Base-by-base conservation (phyloP, 2,113 vertebrate species). In the Ictidomys tridecemlineatus region DNA sequence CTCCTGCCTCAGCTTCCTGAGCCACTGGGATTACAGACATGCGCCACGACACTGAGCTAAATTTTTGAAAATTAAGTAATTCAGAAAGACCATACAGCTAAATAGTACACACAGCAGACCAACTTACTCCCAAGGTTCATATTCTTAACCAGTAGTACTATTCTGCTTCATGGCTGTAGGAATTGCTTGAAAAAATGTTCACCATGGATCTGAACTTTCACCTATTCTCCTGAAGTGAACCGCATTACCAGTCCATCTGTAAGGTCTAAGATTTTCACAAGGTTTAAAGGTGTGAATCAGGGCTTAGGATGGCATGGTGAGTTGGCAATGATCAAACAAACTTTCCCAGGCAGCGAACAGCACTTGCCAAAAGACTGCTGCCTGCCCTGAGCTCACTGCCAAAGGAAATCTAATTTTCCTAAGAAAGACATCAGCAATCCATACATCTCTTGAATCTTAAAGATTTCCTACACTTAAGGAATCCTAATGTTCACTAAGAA, bases 161-260 rank as follows among this genome's bases (percentile, higher is more conserved):
- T 18, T 56, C 6, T 61, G n/a, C 42, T n/a, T 93, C 42, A 48
- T 9, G 56, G 17, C 37, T 88, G 58, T 58, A 69, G 13, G 42
- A 94, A 56, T 80, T 85, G 77, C 70, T 22, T 77, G 39, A 96
- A 85, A 39, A 77, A 85, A 69, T 53, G 28, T 87, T 78, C 65
- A 61, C 48, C 34, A 32, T 7, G 32, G 65, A 63, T 13, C 77
- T 58, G 70, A 48, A 74, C 85, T 84, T 90, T 92, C 2, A 84
- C 13, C 39, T 22, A 70, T 7, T 16, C 73, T 86, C 17, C 51
- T 39, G 37, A 87, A 79, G 17, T 65, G 28, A 85, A 78, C 39
- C n/a, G 14, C 9, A 74, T n/a, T 24, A 87, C 65, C 58, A 82
- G 65, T n/a, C 51, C 48, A 78, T 32, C 78, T 85, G 34, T 79